These are phyloP conservation scores for Moxostoma hubbsi DNA, from an alignment of 2,797 vertebrate genomes.

Conservation along the genomic window DNA sequence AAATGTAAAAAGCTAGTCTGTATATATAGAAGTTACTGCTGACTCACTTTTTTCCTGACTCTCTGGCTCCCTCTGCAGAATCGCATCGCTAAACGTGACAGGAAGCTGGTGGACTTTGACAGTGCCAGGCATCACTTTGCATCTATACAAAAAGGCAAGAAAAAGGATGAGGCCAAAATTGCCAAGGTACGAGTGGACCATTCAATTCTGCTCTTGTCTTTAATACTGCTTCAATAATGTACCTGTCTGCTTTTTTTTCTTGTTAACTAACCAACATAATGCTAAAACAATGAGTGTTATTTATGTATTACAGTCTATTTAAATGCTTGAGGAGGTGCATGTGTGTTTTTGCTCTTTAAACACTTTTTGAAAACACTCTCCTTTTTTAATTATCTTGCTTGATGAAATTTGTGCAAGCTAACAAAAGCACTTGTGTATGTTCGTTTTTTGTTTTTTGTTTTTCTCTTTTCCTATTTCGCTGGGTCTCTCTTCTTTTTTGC, in stretches of 20 bases:
- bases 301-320: not conserved
- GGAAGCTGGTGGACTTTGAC: constrained; percentile 96
- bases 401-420: constrained; percentile 24
- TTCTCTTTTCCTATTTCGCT: not conserved
- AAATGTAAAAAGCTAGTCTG: too few relatives aligned
- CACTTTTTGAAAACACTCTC: not conserved
- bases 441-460: constrained; percentile 18
- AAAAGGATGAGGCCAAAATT: constrained; percentile 91
- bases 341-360: not conserved
- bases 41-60: not conserved
- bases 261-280: not conserved
- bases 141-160: constrained; percentile 93
- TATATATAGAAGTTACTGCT: not conserved
- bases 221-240: not conserved
- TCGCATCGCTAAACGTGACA: constrained; percentile 92
- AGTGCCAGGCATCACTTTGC: constrained; percentile 94
- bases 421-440: constrained; percentile 25
- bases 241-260: not conserved
- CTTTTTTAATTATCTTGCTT: constrained; percentile 5
- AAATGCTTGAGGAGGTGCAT: constrained; percentile 4
- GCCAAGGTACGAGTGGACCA: constrained; percentile 79
- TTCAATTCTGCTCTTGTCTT: not conserved
- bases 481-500: not conserved
- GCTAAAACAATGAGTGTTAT: not conserved
- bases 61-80: constrained; percentile 72